Evolutionary conservation across 2,113 vertebrate species (phyloP), one percentile per base, ranked within the genome.

Genomic region (Sinocyclocheilus anshuiensis): DNA sequence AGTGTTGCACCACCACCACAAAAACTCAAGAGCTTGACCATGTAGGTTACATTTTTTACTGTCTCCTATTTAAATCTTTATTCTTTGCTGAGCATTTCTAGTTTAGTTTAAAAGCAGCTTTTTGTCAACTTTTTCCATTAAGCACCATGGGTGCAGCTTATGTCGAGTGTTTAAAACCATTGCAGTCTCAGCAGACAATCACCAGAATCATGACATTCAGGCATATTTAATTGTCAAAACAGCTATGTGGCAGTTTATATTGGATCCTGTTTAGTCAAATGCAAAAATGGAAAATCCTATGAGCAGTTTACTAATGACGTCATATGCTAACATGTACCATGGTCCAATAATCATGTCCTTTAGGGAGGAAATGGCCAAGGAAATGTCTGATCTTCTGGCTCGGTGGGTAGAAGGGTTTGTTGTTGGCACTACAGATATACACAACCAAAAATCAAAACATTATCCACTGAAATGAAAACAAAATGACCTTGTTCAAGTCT

Each of bases 351-450:
- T 88, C 77, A 2, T 95, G 94, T 94, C 94, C 93, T 95, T 83
- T 94, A 99, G 98, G 97, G 97, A 98, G 57, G 96, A 99, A 94
- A 98, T 99, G 97, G 97, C 95, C 83, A 96, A 94, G 95, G 98
- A 99, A 95, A 99, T 99, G 93, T 95, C 96, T 86, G 96, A 97
- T 87, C 93, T 97, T 87, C 94, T 99, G 92, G 92, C 95, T 96
- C 96, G 98, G 98, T 99, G 95, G 96, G 98, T 98, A 93, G 75
- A 89, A 83, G 55, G 1, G 10, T 59, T 71, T 71, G 24, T 48
- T 16, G 57, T 77, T 20, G 24, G 55, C 11, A 59, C 53, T 63
- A 69, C 18, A 57, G 69, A 67, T 8, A 24, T 74, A 26, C 29
- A 20, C n/a, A 16, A 63, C 6, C 74, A 15, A 48, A 24, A 75